Evolutionary conservation across 2,113 vertebrate species (phyloP).

Genomic region (Percina caprodes): DNA sequence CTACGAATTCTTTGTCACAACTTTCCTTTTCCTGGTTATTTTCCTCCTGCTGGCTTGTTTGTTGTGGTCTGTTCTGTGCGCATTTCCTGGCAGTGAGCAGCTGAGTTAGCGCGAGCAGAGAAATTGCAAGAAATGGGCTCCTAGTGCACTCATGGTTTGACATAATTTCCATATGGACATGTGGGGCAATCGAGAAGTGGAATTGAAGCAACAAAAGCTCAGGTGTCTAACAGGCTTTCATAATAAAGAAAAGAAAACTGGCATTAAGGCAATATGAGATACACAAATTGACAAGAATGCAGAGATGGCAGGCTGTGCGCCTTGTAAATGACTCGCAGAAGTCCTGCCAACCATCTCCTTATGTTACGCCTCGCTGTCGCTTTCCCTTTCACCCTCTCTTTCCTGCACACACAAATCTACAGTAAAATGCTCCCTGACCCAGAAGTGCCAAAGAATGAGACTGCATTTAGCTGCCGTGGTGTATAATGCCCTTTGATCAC

Average conservation of each 20-base stretch:
- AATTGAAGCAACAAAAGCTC: conserved; percentile 59
- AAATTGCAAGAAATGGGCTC: conserved; percentile 61
- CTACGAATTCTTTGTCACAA: neutral
- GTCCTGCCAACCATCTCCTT: conserved; percentile 38
- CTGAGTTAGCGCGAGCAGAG: conserved; percentile 39
- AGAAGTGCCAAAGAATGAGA: conserved; percentile 63
- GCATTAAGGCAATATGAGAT: conserved; percentile 22
- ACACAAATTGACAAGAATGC: conserved; percentile 42
- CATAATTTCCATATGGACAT: conserved; percentile 68
- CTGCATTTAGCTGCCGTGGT: conserved; percentile 56
- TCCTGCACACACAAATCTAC: conserved; percentile 36
- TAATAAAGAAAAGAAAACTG: conserved; percentile 53
- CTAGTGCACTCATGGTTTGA: conserved; percentile 46
- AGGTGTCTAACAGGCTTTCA: conserved; percentile 68
- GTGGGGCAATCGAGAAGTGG: conserved; percentile 63
- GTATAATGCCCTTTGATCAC: conserved; percentile 70
- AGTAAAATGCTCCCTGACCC: conserved; percentile 63
- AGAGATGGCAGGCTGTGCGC: conserved; percentile 19
- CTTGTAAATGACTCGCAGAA: conserved; percentile 48
- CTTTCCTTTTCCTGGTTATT: conserved; percentile 43
- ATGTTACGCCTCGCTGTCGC: conserved; percentile 16
- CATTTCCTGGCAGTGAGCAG: conserved; percentile 47
- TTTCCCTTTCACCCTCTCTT: neutral
- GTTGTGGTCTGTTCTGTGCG: conserved; percentile 27
- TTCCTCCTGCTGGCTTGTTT: conserved; percentile 41